Conservation (phyloP, 2,888 invertebrate genomes). For the Brachypterus glaber region DNA sequence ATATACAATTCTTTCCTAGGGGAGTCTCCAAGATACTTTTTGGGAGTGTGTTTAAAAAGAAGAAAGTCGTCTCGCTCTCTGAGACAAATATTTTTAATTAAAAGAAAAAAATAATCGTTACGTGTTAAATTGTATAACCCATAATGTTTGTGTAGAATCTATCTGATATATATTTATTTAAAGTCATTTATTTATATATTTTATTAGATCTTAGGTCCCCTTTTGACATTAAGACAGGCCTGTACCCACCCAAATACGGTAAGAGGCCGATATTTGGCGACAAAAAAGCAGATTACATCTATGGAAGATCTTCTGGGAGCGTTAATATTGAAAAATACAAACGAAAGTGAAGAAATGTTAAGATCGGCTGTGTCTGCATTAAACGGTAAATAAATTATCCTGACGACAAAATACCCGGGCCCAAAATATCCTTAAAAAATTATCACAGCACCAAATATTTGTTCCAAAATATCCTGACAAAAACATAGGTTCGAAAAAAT, state of each 20-base stretch:
- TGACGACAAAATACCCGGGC: conserved; percentile 2
- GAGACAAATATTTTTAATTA: too few relatives aligned
- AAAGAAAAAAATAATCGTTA: too few relatives aligned
- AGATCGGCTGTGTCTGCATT: conserved; percentile 52
- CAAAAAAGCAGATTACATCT: conserved; percentile 47
- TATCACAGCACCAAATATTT: background rate
- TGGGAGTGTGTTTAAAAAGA: too few relatives aligned
- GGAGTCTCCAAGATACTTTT: too few relatives aligned
- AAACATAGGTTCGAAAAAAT: background rate
- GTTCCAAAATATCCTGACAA: background rate
- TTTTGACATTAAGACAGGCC: conserved; percentile 57
- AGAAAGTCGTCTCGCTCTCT: too few relatives aligned
- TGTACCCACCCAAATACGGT: conserved; percentile 61
- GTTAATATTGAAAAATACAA: conserved; percentile 50
- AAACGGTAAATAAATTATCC: conserved; percentile 45
- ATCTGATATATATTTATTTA: background rate
- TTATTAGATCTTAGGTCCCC: conserved; percentile 50
- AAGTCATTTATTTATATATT: background rate
- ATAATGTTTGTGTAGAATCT: conserved; percentile 4
- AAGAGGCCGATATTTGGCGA: conserved; percentile 44
- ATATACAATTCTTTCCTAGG: too few relatives aligned
- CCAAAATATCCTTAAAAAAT: too few relatives aligned
- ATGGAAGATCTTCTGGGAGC: conserved; percentile 58
- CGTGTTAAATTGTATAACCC: too few relatives aligned
- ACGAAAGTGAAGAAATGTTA: conserved; percentile 54